Conservation (phyloP, 2,888 invertebrate species). For the Abrostola tripartita region DNA sequence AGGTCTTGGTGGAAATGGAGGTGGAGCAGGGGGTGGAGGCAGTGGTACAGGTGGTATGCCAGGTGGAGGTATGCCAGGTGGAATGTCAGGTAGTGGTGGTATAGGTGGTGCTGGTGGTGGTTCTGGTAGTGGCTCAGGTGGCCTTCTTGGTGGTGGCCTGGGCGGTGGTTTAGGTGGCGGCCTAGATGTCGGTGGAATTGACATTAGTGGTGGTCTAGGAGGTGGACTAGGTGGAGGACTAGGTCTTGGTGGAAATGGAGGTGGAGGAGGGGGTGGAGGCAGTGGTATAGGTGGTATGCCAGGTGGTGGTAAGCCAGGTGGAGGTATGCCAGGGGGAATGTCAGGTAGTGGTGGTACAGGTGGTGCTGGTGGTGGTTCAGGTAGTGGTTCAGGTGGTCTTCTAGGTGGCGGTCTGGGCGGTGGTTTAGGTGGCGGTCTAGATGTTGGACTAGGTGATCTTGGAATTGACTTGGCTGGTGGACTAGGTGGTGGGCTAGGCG, state of each 20-base stretch:
- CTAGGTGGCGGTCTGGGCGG: conserved; percentile 11
- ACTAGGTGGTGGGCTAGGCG: conserved; percentile 7
- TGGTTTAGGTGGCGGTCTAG: conserved; percentile 1
- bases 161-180: neutral
- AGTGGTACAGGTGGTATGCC: no score
- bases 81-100: no score
- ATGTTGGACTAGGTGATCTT: no score
- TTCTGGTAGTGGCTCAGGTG: conserved; percentile 11
- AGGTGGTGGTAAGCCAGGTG: no score
- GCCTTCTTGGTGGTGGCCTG: conserved; percentile 4
- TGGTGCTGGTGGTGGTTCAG: conserved; percentile 2
- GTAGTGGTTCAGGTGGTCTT: conserved; percentile 10
- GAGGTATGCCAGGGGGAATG: no score
- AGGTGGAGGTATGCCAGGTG: no score
- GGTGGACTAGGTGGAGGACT: conserved; percentile 24
- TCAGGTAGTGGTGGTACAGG: neutral
- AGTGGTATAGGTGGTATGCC: no score
- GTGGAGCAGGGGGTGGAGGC: conserved; percentile 11
- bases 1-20: conserved; percentile 11
- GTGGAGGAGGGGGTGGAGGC: conserved; percentile 9
- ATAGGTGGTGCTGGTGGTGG: conserved; percentile 3
- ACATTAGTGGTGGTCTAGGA: conserved; percentile 4
- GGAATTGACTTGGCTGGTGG: conserved; percentile 6
- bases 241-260: conserved; percentile 25
- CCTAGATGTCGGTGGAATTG: neutral